Evolutionary conservation across 2,797 vertebrate genomes (phyloP), one percentile per base, ranked within the genome.

Genomic region (Fundulus diaphanus): DNA sequence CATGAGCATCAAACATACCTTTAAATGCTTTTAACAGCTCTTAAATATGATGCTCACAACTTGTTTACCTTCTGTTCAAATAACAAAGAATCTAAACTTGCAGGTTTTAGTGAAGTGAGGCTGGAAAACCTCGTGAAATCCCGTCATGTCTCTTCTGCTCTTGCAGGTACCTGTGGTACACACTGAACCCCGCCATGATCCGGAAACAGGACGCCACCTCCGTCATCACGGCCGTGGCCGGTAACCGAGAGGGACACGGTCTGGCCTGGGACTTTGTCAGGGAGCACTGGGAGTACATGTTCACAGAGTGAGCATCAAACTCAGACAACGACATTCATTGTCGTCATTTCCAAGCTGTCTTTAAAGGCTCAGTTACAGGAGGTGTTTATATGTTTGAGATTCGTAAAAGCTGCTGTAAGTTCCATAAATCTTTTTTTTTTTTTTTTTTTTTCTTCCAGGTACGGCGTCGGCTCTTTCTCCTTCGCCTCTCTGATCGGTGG

Each of bases 201-300:
- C 95, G 97, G 6, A 98, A 88, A 81, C 98, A 99, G 90, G 98
- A 99, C 0, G 96, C 96, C 73, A 94, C 95, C 3, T 81, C 92
- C 18, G 96, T 96, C 82, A 97, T 99, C 84, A 94, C 81, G 70
- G 92, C 92, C 78, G 95, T 99, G 0, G 93, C 96, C 82, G 85
- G 68, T 57, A 99, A 97, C 0, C 91, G 93, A 20, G 5, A 88
- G 0, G 97, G 97, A 33, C 97, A 98, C 70, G 1, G 44, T 4
- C 82, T 98, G 91, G 95, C 83, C 29, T 98, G 97, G 98, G 92
- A 97, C 73, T 98, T 99, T 85, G 81, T 98, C 73, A 94, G 90
- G 11, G 24, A 72, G 33, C 94, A 96, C 33, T 98, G 97, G 97
- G 68, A 71, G 22, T 94, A 44, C 0, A 92, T 98, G 74, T 97